Conservation (phyloP, 1,140 invertebrate species). For the Anoplolepis gracilipes region DNA sequence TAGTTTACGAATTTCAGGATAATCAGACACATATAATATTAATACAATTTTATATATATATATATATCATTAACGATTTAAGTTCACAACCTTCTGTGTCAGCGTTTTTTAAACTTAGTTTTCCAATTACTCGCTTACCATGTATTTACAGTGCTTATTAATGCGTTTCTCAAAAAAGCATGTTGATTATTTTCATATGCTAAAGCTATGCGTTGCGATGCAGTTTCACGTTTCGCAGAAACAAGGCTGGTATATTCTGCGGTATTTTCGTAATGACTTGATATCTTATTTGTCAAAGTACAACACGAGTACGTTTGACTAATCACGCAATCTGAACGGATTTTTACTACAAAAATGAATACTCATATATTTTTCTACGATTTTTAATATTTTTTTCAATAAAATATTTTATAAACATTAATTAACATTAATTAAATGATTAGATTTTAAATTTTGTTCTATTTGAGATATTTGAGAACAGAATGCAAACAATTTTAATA, state of each 20-base stretch:
- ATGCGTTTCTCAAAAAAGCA: conserved; percentile 34
- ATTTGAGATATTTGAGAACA: neutral
- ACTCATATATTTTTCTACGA: neutral
- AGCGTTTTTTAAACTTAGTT: neutral
- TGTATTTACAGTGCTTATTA: neutral
- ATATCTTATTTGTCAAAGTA: conserved; percentile 1
- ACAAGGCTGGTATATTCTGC: neutral
- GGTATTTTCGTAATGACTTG: conserved; percentile 26
- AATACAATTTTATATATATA: neutral
- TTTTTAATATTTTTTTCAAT: too few species aligned
- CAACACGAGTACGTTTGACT: neutral
- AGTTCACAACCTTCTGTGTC: neutral
- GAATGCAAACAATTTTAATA: neutral
- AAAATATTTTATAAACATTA: conserved; percentile 7
- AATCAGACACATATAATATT: conserved; percentile 6
- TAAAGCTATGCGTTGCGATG: neutral
- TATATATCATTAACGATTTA: neutral
- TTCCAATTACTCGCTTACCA: neutral
- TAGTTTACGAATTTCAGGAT: neutral
- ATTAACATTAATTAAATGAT: neutral
- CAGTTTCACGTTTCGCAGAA: conserved; percentile 20
- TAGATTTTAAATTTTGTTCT: neutral
- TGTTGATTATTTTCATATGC: conserved; percentile 43
- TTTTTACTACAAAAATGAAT: neutral
- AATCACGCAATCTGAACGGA: neutral